phyloP scores from a whole-genome alignment of 2,113 vertebrate genomes.

The Pica pica region DNA sequence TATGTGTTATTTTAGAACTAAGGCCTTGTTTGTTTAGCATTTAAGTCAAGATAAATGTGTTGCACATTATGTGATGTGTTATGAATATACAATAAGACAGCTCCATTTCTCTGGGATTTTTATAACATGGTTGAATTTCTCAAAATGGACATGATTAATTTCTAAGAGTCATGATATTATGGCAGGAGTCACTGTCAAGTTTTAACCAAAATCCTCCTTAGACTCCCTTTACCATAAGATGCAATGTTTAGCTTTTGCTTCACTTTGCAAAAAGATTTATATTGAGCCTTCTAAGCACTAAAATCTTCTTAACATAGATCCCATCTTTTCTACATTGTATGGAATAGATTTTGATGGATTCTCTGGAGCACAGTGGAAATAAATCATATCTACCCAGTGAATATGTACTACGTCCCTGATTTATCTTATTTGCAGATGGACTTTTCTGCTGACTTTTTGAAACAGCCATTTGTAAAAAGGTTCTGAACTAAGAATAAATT shows the following conservation, averaged over 20 bases:
- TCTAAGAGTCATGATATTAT: background rate
- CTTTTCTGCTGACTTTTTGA: background rate
- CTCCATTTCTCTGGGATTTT: background rate
- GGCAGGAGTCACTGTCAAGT: background rate
- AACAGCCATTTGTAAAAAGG: background rate
- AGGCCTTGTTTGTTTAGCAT: background rate
- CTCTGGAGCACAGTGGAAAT: background rate
- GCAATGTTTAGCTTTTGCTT: background rate
- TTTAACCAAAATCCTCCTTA: background rate
- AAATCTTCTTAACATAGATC: slow-evolving; percentile 16
- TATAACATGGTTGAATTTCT: background rate
- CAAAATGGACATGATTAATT: background rate
- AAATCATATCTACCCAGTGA: background rate
- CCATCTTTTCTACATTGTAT: background rate
- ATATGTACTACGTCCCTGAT: background rate
- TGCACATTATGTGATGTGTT: background rate
- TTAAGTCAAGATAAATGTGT: background rate
- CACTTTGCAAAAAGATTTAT: slow-evolving; percentile 9
- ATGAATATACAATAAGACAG: background rate
- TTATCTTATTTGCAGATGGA: background rate
- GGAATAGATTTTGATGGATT: slow-evolving; percentile 24
- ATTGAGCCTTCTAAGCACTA: background rate
- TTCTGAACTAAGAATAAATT: background rate
- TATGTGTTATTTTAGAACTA: background rate
- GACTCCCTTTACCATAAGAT: background rate